These are phyloP conservation scores for Mus caroli DNA, from an alignment of 2,797 vertebrate species.

Conservation along the genomic window DNA sequence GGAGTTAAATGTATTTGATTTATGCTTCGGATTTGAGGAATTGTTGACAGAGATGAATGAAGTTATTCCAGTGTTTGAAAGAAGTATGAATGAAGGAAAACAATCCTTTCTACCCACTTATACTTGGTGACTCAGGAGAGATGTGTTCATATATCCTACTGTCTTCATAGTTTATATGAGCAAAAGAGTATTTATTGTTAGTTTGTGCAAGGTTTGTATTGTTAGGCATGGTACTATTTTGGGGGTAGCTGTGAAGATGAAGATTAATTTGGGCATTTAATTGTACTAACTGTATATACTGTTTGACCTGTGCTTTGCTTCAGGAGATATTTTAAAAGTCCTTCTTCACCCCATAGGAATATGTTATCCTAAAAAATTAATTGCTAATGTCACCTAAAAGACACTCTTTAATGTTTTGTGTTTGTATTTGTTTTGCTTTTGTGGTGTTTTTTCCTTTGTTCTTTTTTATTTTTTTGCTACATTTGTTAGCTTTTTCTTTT, in stretches of 20 bases:
- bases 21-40: neutral
- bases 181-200: conserved; percentile 9
- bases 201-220: neutral
- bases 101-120: neutral
- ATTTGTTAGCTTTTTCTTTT: neutral
- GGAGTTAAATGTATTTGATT: neutral
- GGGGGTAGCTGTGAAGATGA: neutral
- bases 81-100: neutral
- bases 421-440: neutral
- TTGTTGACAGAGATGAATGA: neutral
- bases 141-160: neutral
- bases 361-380: neutral
- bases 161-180: neutral
- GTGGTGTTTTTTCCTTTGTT: neutral
- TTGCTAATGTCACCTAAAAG: conserved; percentile 22
- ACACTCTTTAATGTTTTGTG: neutral
- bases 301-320: conserved; percentile 18
- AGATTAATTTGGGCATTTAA: conserved; percentile 40
- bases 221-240: neutral
- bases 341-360: neutral
- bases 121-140: neutral
- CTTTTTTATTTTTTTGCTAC: neutral
- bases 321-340: conserved; percentile 19
- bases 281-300: neutral
- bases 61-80: neutral